These are phyloP conservation scores for Apogon talboti DNA, from an alignment of 2,797 vertebrate genomes.

Conservation along the genomic window DNA sequence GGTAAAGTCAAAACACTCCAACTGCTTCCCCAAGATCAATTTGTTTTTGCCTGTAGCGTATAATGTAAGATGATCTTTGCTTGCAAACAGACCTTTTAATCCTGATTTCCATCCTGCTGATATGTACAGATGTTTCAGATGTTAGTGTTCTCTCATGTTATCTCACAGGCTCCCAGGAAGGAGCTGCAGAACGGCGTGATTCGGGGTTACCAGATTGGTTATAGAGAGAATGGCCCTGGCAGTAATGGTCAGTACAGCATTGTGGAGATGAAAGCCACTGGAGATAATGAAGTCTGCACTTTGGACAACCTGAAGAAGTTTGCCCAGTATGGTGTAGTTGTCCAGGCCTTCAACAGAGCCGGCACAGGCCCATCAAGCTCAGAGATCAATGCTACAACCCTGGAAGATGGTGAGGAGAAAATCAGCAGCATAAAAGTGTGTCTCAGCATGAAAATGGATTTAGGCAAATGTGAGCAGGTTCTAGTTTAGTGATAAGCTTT, in stretches of 20 bases:
- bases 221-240: slow-evolving; percentile 96
- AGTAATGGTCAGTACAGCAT: slow-evolving; percentile 99
- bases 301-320: slow-evolving; percentile 99
- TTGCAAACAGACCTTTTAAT: not conserved
- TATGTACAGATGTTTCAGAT: not conserved
- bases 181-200: slow-evolving; percentile 97
- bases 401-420: slow-evolving; percentile 90
- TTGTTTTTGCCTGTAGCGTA: not conserved
- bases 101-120: not conserved
- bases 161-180: slow-evolving; percentile 91
- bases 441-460: not conserved
- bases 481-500: slow-evolving; percentile 9
- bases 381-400: slow-evolving; percentile 97
- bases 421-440: not conserved
- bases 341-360: slow-evolving; percentile 96
- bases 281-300: slow-evolving; percentile 96
- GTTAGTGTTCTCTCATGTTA: not conserved
- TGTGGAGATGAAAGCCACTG: slow-evolving; percentile 98
- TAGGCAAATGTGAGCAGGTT: not conserved
- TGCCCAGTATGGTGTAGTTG: slow-evolving; percentile 96
- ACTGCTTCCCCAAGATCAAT: not conserved
- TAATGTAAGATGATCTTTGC: not conserved
- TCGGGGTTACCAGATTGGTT: slow-evolving; percentile 97
- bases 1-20: slow-evolving; percentile 74
- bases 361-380: slow-evolving; percentile 97